A percentile compares a stretch with the other conserved stretches of the same genome.
phyloP scores from a whole-genome alignment of 2,888 invertebrate species.

The Orgyia antiqua region DNA sequence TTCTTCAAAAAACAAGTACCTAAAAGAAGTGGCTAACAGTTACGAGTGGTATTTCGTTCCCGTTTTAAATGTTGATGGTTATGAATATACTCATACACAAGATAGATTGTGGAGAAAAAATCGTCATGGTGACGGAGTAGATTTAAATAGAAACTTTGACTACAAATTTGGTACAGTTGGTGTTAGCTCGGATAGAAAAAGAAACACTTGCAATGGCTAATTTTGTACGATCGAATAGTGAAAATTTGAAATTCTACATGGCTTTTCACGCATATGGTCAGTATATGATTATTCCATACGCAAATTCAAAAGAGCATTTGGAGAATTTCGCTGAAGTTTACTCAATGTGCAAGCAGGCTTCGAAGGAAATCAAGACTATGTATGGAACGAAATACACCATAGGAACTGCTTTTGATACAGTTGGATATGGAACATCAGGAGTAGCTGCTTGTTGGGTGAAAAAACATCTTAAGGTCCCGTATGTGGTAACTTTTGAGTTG shows the following conservation, averaged over 20 bases:
- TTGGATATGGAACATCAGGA: slow-evolving; percentile 77
- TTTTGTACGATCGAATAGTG: slow-evolving; percentile 42
- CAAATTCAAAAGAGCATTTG: slow-evolving; percentile 40
- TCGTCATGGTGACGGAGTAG: slow-evolving; percentile 57
- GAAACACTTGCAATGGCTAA: slow-evolving; percentile 59
- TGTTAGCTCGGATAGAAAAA: slow-evolving; percentile 30
- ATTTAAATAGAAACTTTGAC: slow-evolving; percentile 82
- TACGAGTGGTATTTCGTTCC: slow-evolving; percentile 25
- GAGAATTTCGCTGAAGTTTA: slow-evolving; percentile 60
- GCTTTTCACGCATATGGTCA: slow-evolving; percentile 83
- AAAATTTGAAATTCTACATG: slow-evolving; percentile 68
- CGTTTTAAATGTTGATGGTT: slow-evolving; percentile 34
- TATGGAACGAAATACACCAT: slow-evolving; percentile 36
- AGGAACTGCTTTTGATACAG: slow-evolving; percentile 56
- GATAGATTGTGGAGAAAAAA: slow-evolving; percentile 25
- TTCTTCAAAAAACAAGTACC: not conserved
- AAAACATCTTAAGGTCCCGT: slow-evolving; percentile 77
- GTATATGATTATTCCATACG: slow-evolving; percentile 77
- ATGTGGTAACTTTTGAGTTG: slow-evolving; percentile 83
- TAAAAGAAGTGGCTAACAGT: slow-evolving; percentile 10
- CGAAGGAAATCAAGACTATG: slow-evolving; percentile 19
- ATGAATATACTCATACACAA: slow-evolving; percentile 14
- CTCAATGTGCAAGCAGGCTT: slow-evolving; percentile 28
- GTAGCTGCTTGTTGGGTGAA: slow-evolving; percentile 87
- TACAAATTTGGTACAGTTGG: slow-evolving; percentile 63